Evolutionary conservation across 2,113 vertebrate genomes (phyloP).

Genomic region (Gadus chalcogrammus): DNA sequence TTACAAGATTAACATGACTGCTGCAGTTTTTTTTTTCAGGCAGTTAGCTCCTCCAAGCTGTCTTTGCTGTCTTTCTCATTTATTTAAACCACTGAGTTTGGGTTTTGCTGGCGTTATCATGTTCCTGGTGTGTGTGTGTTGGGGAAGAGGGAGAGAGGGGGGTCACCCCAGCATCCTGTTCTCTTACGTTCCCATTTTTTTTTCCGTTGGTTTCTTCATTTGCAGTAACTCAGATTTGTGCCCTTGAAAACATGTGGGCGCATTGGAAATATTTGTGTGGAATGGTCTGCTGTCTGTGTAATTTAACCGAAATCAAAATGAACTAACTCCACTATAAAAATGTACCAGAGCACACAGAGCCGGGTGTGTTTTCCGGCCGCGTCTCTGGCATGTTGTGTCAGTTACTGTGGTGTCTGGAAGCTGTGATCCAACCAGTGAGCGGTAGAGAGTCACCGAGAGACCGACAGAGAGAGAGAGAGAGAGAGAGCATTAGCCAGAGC

Average conservation of each 20-base stretch:
- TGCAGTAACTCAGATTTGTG: constrained; percentile 32
- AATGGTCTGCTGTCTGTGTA: too few relatives aligned
- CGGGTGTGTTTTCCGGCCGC: background rate
- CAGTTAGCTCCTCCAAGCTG: too few relatives aligned
- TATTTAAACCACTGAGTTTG: constrained; percentile 3
- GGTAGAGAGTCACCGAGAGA: constrained; percentile 35
- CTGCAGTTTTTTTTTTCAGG: too few relatives aligned
- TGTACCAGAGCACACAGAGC: too few relatives aligned
- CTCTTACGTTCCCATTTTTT: too few relatives aligned
- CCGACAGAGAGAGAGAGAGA: too few relatives aligned
- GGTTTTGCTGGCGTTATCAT: background rate
- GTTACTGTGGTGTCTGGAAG: constrained; percentile 56
- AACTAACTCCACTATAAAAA: too few relatives aligned
- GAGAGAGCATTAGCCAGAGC: constrained; percentile 53
- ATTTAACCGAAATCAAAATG: too few relatives aligned
- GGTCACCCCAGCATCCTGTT: too few relatives aligned
- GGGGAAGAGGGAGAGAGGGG: too few relatives aligned
- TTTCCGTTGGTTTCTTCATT: constrained; percentile 29
- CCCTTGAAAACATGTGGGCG: constrained; percentile 15
- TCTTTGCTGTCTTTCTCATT: constrained; percentile 17
- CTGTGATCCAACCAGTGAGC: constrained; percentile 57
- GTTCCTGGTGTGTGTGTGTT: constrained; percentile 52
- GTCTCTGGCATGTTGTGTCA: constrained; percentile 52
- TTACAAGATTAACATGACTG: too few relatives aligned
- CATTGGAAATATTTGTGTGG: constrained; percentile 35